Percentiles rank a stretch among this genome's conserved stretches.
Conservation (phyloP, 2,888 invertebrate genomes). For the Vanessa cardui region DNA sequence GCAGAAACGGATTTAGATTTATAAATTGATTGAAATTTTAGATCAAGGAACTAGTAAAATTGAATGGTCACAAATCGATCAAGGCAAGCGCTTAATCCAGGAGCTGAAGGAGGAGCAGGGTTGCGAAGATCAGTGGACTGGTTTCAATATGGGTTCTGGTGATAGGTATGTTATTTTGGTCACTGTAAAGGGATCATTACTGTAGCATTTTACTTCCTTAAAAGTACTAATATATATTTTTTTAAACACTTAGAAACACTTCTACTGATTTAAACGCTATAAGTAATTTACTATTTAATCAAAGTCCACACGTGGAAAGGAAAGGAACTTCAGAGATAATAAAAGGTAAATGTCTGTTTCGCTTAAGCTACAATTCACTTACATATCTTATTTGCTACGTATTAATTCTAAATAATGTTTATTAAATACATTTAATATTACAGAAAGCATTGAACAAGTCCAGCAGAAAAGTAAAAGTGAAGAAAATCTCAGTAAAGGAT, state of each 20-base stretch:
- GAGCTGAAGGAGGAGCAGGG: conserved; percentile 59
- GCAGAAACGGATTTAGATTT: too few species aligned
- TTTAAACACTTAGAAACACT: conserved; percentile 50
- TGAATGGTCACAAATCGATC: conserved; percentile 66
- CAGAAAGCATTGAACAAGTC: conserved; percentile 45
- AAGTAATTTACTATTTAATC: conserved; percentile 61
- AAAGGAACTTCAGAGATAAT: conserved; percentile 48
- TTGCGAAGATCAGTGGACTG: conserved; percentile 63
- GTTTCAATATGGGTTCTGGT: conserved; percentile 53
- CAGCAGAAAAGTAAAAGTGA: conserved; percentile 40
- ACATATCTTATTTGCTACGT: too few species aligned
- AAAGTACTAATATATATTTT: background rate
- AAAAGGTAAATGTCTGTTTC: conserved; percentile 48
- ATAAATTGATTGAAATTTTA: background rate
- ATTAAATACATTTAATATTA: conserved; percentile 13
- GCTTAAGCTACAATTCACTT: too few species aligned
- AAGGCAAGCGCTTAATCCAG: conserved; percentile 63
- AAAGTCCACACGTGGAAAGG: conserved; percentile 50
- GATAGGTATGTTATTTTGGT: conserved; percentile 41
- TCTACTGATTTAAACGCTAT: conserved; percentile 56
- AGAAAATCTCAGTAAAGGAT: conserved; percentile 39
- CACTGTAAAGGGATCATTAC: too few species aligned
- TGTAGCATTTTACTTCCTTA: too few species aligned
- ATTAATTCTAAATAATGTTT: background rate
- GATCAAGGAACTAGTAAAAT: conserved; percentile 54